Evolutionary conservation across 2,888 invertebrate genomes (phyloP), one percentile per base, ranked within the genome.

Genomic region (Heliconius erato): DNA sequence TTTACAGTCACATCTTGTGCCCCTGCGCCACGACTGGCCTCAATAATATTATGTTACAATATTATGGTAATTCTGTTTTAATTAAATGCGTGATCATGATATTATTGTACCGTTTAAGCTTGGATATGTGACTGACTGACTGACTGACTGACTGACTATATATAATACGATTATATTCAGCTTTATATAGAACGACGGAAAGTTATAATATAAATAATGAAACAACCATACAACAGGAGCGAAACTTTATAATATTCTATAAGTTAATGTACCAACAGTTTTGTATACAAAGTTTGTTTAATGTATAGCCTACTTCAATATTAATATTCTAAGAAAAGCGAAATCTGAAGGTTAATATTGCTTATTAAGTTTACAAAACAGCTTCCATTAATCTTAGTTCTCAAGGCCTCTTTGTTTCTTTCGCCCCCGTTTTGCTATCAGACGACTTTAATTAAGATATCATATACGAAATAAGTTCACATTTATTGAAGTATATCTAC

Each of bases 401-500:
- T 93, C 89, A 86, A 88, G 87, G 89, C 89, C 89, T 89, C 89
- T 91, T 92, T 92, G 91, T 93, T 92, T 92, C 90, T 92, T 92
- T 91, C 89, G 88, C 89, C 86, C 87, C 86, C 87, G 89, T 89
- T 40, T 91, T 89, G 88, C 90, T 91, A 89, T 91, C 89, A 90
- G 92, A 90, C 89, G 89, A 89, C 89, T 91, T 94, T 94, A 94
- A 94, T 94, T 94, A 94, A 92, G 93, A 93, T 92, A 94, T 94
- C 94, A 94, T 92, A 92, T 23, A 54, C 93, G 92, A 94, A 94
- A 94, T 94, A 92, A 91, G 91, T 90, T 92, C 90, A 90, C 90
- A 87, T 88, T 89, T 88, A 87, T 86, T 91, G 91, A 94, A 93
- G 93, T 92, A 93, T 94, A 12, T 92, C 90, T 87, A 87, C 84